phyloP scores from a whole-genome alignment of 2,888 invertebrate genomes.

The Plebejus anna region DNA sequence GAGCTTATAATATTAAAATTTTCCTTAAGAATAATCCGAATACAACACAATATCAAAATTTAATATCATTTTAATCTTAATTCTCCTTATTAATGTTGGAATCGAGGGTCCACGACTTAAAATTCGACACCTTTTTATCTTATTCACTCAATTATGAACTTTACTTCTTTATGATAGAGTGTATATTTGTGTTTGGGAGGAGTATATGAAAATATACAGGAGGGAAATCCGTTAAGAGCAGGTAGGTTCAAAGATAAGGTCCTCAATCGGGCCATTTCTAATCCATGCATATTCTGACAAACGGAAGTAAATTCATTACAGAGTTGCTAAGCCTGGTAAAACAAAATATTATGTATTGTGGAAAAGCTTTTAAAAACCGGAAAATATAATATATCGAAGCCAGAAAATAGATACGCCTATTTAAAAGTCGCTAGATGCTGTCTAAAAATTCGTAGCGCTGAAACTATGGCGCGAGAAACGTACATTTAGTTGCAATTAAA shows the following conservation, averaged over 20 bases:
- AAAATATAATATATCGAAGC: no score
- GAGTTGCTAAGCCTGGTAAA: not conserved
- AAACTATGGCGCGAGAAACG: no score
- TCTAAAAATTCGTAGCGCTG: no score
- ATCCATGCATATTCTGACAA: constrained; percentile 27
- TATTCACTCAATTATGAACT: constrained; percentile 37
- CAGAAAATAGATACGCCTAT: no score
- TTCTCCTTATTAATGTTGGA: constrained; percentile 75
- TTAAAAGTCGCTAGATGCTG: no score
- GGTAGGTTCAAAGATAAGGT: constrained; percentile 75
- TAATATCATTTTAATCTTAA: constrained; percentile 80
- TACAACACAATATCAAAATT: constrained; percentile 79
- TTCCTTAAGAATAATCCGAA: constrained; percentile 74
- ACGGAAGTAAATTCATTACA: not conserved
- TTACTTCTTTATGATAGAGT: constrained; percentile 35
- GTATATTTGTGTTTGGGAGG: constrained; percentile 42
- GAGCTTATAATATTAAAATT: constrained; percentile 43
- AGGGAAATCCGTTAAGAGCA: constrained; percentile 55
- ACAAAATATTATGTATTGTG: not conserved
- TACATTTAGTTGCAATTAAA: no score
- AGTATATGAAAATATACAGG: constrained; percentile 46
- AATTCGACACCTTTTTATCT: constrained; percentile 48
- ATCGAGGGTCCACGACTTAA: constrained; percentile 58
- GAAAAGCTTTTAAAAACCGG: no score
- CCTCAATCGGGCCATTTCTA: constrained; percentile 66